Base-by-base conservation (phyloP, 2,888 invertebrate genomes). In the Petrophora chlorosata region DNA sequence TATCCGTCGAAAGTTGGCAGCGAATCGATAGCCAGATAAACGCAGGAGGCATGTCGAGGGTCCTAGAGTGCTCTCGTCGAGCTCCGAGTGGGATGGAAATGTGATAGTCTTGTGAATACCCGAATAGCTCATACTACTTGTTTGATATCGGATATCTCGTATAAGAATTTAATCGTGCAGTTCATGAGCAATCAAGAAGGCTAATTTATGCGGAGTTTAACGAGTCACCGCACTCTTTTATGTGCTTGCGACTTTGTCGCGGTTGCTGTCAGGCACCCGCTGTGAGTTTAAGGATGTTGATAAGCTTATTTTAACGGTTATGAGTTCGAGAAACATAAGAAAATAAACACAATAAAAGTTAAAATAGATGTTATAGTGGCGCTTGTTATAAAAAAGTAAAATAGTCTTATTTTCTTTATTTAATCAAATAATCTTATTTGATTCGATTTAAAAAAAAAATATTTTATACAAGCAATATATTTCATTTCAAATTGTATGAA, bases 401-500 rank as follows among this genome's bases (percentile, higher is more conserved):
- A 23, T n/a, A 35, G 45, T 43, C 44, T 8, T 23, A 42, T 47
- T 39, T 35, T 34, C 19, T n/a, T n/a, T n/a, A n/a, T n/a, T n/a
- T n/a, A n/a, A n/a, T n/a, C n/a, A n/a, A n/a, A n/a, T n/a, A n/a
- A n/a, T n/a, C n/a, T n/a, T n/a, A n/a, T n/a, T n/a, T n/a, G n/a
- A n/a, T n/a, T n/a, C n/a, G n/a, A n/a, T n/a, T n/a, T n/a, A n/a
- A n/a, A n/a, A n/a, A n/a, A 5, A 36, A 14, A 39, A 76, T 71
- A 67, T 73, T 76, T 67, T 67, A 79, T 75, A n/a, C n/a, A 73
- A 67, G 63, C 74, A 77, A 77, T 79, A 73, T 73, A 67, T 73
- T 73, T 78, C 76, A 76, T 72, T 81, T 76, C 44, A 67, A 62
- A 67, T 66, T 70, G 75, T 76, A 85, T 86, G 85, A 82, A 85